Conservation (phyloP, 2,113 vertebrate species). For the Prunella fulvescens region DNA sequence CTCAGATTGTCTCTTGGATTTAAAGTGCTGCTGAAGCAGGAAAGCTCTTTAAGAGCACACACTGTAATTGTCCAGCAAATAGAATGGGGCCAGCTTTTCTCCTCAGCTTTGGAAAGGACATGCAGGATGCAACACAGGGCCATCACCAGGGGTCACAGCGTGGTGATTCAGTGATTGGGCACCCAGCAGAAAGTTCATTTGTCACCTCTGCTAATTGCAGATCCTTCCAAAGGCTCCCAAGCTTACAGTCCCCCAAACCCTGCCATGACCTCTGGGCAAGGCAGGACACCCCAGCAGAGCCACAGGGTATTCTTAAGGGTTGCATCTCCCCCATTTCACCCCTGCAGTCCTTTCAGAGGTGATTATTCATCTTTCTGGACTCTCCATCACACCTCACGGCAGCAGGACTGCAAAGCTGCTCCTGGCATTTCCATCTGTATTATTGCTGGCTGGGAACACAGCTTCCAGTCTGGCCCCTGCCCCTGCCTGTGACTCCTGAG, state of each 20-base stretch:
- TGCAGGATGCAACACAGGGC: neutral
- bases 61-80: neutral
- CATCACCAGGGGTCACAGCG: neutral
- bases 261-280: fast-evolving
- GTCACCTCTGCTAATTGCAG: neutral
- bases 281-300: neutral
- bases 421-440: constrained; percentile 31
- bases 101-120: neutral
- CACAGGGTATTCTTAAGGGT: neutral
- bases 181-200: neutral
- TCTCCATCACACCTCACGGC: neutral
- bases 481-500: constrained; percentile 25
- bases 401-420: neutral
- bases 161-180: neutral
- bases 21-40: constrained; percentile 33
- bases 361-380: neutral
- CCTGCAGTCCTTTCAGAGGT: neutral
- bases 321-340: neutral
- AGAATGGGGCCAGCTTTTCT: neutral
- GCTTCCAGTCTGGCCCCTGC: constrained; percentile 57
- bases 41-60: constrained; percentile 3
- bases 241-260: too few relatives aligned
- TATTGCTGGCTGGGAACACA: constrained; percentile 28
- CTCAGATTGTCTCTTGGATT: constrained; percentile 15
- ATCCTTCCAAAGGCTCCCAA: neutral